A percentile compares a stretch with the other conserved stretches of the same genome.
Evolutionary conservation across 2,113 vertebrate genomes (phyloP).

Genomic region (Paradisaea rubra): DNA sequence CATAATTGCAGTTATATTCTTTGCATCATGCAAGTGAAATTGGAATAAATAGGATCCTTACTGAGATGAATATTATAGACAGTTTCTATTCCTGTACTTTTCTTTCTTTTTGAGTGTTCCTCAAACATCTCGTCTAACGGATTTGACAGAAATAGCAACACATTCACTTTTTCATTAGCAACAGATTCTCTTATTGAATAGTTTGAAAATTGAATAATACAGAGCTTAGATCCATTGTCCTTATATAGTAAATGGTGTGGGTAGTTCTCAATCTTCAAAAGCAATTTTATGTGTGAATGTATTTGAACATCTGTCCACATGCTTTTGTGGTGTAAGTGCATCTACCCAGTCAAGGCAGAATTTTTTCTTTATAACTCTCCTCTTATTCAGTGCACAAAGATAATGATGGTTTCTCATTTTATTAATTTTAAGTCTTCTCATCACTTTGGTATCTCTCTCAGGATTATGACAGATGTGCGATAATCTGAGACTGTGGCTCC

Average conservation of each 20-base stretch:
- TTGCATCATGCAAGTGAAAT: conserved; percentile 2
- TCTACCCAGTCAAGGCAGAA: neutral
- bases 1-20: neutral
- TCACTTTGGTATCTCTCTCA: neutral
- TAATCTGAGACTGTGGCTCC: neutral
- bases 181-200: conserved; percentile 10
- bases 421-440: neutral
- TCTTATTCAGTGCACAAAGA: neutral
- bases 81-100: neutral
- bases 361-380: neutral
- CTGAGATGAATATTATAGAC: neutral
- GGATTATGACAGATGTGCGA: neutral
- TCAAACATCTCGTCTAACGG: neutral
- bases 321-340: neutral
- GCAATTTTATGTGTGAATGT: neutral
- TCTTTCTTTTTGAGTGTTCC: neutral
- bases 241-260: neutral
- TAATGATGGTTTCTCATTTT: neutral
- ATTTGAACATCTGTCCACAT: neutral
- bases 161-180: conserved; percentile 22
- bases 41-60: conserved; percentile 2
- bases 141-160: neutral
- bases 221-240: neutral
- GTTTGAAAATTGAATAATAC: neutral
- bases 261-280: neutral